These are phyloP conservation scores for Pseudochirops cupreus DNA, from an alignment of 2,797 vertebrate species.

Conservation along the genomic window DNA sequence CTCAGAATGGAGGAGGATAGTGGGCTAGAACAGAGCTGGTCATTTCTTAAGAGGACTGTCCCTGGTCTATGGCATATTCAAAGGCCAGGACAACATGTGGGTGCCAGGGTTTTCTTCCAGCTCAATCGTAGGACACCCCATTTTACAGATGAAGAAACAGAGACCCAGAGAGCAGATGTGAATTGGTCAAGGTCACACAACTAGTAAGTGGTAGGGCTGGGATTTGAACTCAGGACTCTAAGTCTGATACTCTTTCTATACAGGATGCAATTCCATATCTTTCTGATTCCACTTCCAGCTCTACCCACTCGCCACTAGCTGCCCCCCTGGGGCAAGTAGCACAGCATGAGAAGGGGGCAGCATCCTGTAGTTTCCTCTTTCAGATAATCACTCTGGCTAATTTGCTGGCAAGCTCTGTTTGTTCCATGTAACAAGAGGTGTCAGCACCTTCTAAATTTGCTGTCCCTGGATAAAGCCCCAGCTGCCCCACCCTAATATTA, in stretches of 20 bases:
- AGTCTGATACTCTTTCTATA: background rate
- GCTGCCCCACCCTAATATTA: constrained; percentile 14
- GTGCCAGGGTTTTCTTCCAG: background rate
- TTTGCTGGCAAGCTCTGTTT: background rate
- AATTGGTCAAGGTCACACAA: background rate
- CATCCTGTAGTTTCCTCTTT: background rate
- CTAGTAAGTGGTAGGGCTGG: background rate
- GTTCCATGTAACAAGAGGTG: background rate
- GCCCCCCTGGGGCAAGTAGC: background rate
- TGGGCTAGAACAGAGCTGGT: background rate
- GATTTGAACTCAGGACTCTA: background rate
- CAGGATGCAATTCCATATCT: background rate
- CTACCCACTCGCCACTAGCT: background rate
- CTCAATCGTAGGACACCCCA: background rate
- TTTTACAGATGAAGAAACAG: background rate
- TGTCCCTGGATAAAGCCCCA: background rate
- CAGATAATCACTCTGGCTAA: background rate
- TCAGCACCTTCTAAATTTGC: background rate
- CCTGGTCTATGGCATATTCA: background rate
- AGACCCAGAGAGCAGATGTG: background rate
- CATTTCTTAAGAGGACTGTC: background rate
- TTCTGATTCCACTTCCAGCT: background rate
- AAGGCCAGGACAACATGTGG: background rate
- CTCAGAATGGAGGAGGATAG: background rate
- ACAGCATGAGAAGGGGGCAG: background rate